Base-by-base conservation (phyloP, 2,797 vertebrate genomes). In the Onychomys arenicola region DNA sequence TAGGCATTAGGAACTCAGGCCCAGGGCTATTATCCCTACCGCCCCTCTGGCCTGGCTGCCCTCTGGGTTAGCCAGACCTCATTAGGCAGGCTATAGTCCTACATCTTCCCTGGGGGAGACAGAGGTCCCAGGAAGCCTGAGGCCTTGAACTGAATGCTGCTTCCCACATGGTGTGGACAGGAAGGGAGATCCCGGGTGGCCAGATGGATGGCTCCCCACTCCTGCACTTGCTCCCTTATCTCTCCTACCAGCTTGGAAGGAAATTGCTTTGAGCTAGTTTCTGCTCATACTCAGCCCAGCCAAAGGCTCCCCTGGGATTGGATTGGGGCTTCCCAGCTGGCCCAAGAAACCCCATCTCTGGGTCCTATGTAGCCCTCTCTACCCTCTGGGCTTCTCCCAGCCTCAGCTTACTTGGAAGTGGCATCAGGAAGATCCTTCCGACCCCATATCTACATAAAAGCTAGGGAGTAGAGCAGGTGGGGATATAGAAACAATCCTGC, bases 231-330 rank as follows among this genome's bases (percentile, higher is more conserved):
- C 32, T 8, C 65, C 67, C 81, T 94, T 92, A 94, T 94, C 95
- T 96, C 80, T 93, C 37, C 61, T 55, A 55, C 76, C 84, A 96
- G 90, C 95, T 92, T 78, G n/a, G 49, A 32, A 95, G 96, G 95
- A 96, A 97, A 94, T 91, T 94, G 93, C 89, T 92, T 91, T 82
- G 91, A 84, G 83, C 49, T 91, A 34, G 59, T 84, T 80, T 96
- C 93, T 93, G 57, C 75, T 0, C 0, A 75, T 63, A 67, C 4
- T 19, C 12, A 0, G 49, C 89, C 89, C 73, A 52, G 78, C 73
- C 46, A 77, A 61, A 77, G 46, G 63, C 61, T 94, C 63, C 78
- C 89, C 78, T 87, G 77, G 65, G 84, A 95, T 92, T 93, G 34
- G 55, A 84, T 32, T 75, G 37, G 94, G 76, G 71, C 71, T 96